Evolutionary conservation across 2,888 invertebrate species (phyloP).

Genomic region (Tetragonula carbonaria): DNA sequence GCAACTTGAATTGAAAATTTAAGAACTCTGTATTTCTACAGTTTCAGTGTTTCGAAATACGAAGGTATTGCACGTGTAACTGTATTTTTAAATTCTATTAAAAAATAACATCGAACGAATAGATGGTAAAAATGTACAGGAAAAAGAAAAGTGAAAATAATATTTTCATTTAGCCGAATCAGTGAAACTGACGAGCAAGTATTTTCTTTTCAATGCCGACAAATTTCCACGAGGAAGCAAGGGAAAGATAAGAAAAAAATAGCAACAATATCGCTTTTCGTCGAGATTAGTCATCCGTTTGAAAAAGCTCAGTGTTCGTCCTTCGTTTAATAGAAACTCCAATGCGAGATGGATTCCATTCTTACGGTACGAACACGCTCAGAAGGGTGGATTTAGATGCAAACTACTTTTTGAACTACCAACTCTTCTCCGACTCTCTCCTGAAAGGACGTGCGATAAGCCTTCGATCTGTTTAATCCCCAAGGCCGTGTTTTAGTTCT

Average conservation of each 20-base stretch:
- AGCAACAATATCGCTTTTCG: not conserved
- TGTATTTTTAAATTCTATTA: too few relatives aligned
- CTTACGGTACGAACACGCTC: constrained; percentile 29
- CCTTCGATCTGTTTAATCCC: constrained; percentile 54
- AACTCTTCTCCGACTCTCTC: constrained; percentile 29
- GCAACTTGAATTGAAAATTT: too few relatives aligned
- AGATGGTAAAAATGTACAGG: too few relatives aligned
- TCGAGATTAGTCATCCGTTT: constrained; percentile 7
- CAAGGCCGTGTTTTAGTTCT: constrained; percentile 45
- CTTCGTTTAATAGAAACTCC: constrained; percentile 36
- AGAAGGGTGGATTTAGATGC: constrained; percentile 48
- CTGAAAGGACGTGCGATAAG: constrained; percentile 49
- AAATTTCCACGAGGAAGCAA: not conserved
- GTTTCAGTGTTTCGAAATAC: too few relatives aligned
- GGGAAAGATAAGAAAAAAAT: not conserved
- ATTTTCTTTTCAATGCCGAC: too few relatives aligned
- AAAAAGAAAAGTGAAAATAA: too few relatives aligned
- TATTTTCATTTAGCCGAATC: too few relatives aligned
- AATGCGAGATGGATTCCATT: constrained; percentile 21
- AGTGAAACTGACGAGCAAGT: too few relatives aligned
- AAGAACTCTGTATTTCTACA: too few relatives aligned
- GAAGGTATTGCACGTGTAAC: too few relatives aligned
- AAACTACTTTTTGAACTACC: constrained; percentile 55
- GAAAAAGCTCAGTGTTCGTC: constrained; percentile 13
- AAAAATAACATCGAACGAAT: too few relatives aligned